Evolutionary conservation across 2,888 invertebrate species (phyloP), one percentile per base, ranked within the genome.

Genomic region (Salpingus planirostris): DNA sequence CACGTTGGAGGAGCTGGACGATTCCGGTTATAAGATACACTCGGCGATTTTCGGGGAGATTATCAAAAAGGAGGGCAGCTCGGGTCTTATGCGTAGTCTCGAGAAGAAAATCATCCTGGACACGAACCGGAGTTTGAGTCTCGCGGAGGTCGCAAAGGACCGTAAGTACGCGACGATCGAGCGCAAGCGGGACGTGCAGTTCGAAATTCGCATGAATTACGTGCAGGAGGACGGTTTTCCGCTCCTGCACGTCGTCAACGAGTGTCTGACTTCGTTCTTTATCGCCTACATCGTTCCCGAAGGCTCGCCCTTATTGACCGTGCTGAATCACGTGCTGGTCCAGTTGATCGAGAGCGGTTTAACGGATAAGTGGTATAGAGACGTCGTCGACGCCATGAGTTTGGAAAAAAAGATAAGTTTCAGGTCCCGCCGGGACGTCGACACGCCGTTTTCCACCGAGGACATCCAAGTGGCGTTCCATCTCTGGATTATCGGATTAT

Each of bases 211-310:
- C 11, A 45, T 56, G 1, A 30, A 47, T 1, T 62, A 54, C 40
- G 43, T 57, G 3, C 40, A 50, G 10, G 33, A 49, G 3, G 49
- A 60, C 25, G 63, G 66, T 11, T 43, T 46, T 10, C 54, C 58
- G 3, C 27, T 63, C 12, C 24, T 70, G 8, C 68, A 70, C 45
- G 50, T 69, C 0, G 56, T 66, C 4, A 38, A 54, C 1, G 66
- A 70, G 33, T 70, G 69, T 43, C 66, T 67, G 1, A 47, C 58
- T 11, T 47, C 55, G 2, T 65, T 59, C 46, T 61, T 62, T 36
- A 42, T 70, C 4, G 49, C 64, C 0, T 69, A 66, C 40, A 54
- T 68, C 12, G 51, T 67, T 3, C 63, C 64, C 2, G 57, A 49
- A 24, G 57, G 64, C 11, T 68, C 66, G 3, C 64, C 67, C 2